Percentiles rank a stretch among this genome's conserved stretches.
Evolutionary conservation across 1,140 invertebrate genomes (phyloP).

Genomic region (Eupeodes corollae): DNA sequence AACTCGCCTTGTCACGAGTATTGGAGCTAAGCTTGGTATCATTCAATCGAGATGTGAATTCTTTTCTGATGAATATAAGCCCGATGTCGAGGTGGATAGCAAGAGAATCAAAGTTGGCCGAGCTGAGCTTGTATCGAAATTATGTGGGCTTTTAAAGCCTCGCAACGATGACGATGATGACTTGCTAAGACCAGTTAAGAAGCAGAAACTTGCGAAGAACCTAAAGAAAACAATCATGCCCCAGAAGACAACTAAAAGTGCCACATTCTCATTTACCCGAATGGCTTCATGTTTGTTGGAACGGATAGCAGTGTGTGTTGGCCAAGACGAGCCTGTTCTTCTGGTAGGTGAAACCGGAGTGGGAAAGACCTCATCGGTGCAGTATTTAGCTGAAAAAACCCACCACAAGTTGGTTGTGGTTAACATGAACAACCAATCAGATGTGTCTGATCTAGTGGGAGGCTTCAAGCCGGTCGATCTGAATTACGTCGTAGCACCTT

Average conservation of each 20-base stretch:
- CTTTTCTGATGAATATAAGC: conserved; percentile 68
- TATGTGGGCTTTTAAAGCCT: background rate
- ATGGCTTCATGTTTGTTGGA: conserved; percentile 74
- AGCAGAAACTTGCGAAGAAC: background rate
- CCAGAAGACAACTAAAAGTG: conserved; percentile 26
- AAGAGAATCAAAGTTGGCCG: conserved; percentile 45
- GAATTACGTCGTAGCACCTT: conserved; percentile 67
- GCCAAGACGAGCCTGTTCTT: conserved; percentile 78
- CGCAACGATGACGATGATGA: background rate
- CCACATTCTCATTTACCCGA: conserved; percentile 70
- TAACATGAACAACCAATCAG: conserved; percentile 99
- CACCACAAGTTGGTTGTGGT: conserved; percentile 83
- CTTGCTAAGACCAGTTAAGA: background rate
- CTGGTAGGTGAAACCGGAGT: conserved; percentile 97
- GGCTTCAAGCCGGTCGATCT: conserved; percentile 95
- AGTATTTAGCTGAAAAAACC: conserved; percentile 77
- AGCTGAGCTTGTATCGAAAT: conserved; percentile 37
- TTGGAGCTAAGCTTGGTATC: conserved; percentile 74
- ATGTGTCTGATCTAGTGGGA: conserved; percentile 89
- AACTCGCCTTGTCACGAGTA: conserved; percentile 54
- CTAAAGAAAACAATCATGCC: background rate
- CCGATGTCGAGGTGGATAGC: conserved; percentile 45
- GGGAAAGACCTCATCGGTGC: conserved; percentile 94
- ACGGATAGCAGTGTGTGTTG: conserved; percentile 69
- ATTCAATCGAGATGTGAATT: conserved; percentile 71